phyloP scores from a whole-genome alignment of 2,113 vertebrate species.

The Hippocampus barbouri region DNA sequence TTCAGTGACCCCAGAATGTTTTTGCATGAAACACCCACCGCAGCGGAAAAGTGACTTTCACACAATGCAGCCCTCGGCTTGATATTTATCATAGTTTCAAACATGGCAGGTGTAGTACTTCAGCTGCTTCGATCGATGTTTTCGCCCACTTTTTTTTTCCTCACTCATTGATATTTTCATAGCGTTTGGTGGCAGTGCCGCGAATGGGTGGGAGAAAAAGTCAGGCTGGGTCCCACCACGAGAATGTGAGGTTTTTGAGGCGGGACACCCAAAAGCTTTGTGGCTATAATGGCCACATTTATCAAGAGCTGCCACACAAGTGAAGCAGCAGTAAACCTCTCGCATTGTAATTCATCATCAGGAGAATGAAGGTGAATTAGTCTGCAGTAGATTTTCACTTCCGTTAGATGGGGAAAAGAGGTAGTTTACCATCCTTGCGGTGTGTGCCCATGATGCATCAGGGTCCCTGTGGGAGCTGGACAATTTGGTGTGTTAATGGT shows the following conservation, averaged over 20 bases:
- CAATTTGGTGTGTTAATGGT: not conserved
- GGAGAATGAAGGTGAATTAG: conserved; percentile 59
- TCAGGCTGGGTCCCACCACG: not conserved
- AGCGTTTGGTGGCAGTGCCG: conserved; percentile 3
- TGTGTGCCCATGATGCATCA: not conserved
- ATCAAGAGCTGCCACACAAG: conserved; percentile 62
- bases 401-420: conserved; percentile 19
- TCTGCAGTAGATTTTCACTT: conserved; percentile 57
- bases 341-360: conserved; percentile 57
- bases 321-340: conserved; percentile 53
- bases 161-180: conserved; percentile 12
- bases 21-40: conserved; percentile 33
- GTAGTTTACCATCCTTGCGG: conserved; percentile 13
- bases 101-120: conserved; percentile 24
- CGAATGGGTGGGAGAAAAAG: not conserved
- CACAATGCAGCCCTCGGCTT: conserved; percentile 37
- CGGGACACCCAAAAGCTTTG: conserved; percentile 52
- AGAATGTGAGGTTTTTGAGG: conserved; percentile 47
- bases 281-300: conserved; percentile 67
- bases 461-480: not conserved
- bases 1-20: conserved; percentile 35
- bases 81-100: conserved; percentile 45
- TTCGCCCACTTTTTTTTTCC: conserved; percentile 3
- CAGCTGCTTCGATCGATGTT: conserved; percentile 22
- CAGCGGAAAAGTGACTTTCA: conserved; percentile 42